Evolutionary conservation across 2,797 vertebrate species (phyloP).

Genomic region (Lophura swinhoii): DNA sequence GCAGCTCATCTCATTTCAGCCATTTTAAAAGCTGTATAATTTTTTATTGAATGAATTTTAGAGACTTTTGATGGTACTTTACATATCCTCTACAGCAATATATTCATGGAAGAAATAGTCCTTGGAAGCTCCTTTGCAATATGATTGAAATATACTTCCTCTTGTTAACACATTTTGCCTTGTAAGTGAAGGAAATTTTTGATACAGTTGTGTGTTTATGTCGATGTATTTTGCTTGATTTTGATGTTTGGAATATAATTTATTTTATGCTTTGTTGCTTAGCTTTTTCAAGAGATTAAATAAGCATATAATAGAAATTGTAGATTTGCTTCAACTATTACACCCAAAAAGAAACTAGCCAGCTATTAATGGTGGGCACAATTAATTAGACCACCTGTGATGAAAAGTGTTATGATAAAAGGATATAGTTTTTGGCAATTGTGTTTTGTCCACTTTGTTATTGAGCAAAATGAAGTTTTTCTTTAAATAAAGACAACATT

Average conservation of each 20-base stretch:
- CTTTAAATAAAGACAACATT: neutral
- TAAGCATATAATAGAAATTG: neutral
- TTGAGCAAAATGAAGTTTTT: neutral
- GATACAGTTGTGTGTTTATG: neutral
- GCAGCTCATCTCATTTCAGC: neutral
- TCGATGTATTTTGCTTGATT: neutral
- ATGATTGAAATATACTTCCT: neutral
- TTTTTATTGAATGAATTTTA: conserved; percentile 2
- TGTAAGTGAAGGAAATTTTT: neutral
- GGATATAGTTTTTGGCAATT: neutral
- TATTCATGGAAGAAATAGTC: neutral
- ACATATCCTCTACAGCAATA: neutral
- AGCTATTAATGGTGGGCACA: neutral
- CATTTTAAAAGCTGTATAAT: neutral
- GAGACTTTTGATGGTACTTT: neutral
- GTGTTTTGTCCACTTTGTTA: neutral
- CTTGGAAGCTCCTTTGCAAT: neutral
- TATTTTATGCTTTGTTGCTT: neutral
- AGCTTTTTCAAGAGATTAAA: neutral
- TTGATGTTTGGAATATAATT: neutral
- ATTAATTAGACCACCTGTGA: neutral
- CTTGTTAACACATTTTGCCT: neutral
- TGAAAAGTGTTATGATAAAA: neutral
- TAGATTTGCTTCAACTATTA: neutral
- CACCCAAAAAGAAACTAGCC: neutral